Percentiles rank a stretch among this genome's conserved stretches.
Evolutionary conservation across 2,113 vertebrate species (phyloP).

Genomic region (Mionectes macconnelli): DNA sequence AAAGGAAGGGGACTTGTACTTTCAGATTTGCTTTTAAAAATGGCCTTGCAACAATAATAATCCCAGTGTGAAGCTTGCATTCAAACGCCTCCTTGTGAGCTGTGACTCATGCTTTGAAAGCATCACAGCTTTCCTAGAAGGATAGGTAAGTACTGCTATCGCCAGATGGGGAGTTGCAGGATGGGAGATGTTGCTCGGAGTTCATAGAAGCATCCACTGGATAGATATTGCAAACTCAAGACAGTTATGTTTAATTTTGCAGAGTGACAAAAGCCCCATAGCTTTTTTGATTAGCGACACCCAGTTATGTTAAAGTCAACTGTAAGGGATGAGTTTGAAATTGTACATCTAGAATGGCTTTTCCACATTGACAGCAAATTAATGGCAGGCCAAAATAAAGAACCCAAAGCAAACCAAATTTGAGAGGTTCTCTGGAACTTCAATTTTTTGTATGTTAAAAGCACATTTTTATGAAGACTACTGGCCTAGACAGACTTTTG

Average conservation of each 20-base stretch:
- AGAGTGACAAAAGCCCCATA: neutral
- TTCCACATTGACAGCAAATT: neutral
- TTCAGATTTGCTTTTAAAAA: neutral
- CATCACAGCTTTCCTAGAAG: neutral
- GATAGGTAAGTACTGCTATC: neutral
- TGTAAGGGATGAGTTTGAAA: neutral
- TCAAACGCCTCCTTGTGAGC: neutral
- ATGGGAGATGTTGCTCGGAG: neutral
- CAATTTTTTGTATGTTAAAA: neutral
- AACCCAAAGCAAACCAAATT: neutral
- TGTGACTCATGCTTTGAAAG: neutral
- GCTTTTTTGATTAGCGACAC: rapidly evolving
- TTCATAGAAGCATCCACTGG: neutral
- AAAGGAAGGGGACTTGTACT: neutral
- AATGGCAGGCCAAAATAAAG: neutral
- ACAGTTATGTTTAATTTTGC: neutral
- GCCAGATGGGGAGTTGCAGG: neutral
- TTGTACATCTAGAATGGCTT: neutral
- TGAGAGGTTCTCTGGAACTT: neutral
- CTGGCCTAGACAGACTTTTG: neutral
- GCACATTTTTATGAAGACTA: neutral
- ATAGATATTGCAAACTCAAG: neutral
- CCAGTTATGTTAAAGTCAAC: neutral
- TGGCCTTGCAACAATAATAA: neutral
- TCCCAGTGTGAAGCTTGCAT: neutral